These are phyloP conservation scores for Stegostoma tigrinum DNA, from an alignment of 2,113 vertebrate species.

Conservation along the genomic window DNA sequence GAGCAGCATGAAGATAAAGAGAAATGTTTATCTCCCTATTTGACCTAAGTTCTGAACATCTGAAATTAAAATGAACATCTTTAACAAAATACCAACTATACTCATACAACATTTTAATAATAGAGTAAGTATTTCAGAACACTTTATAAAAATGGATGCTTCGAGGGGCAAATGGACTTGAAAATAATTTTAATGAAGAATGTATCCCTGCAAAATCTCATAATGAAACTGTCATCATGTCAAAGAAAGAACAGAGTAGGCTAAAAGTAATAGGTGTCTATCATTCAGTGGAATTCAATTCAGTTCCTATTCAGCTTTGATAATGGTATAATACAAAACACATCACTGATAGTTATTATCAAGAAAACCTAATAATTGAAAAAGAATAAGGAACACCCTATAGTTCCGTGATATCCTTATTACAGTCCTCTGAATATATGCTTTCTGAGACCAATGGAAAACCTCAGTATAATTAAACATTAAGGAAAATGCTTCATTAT, in stretches of 20 bases:
- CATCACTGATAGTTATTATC: not conserved
- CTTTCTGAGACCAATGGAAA: not conserved
- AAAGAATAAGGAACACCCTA: not conserved
- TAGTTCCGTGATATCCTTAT: not conserved
- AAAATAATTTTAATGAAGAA: not conserved
- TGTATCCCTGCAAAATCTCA: not conserved
- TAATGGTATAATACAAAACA: not conserved
- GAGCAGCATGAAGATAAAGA: not conserved
- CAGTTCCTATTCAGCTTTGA: not conserved
- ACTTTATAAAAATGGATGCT: not conserved
- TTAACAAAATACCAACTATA: not conserved
- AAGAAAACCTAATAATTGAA: slow-evolving; percentile 4
- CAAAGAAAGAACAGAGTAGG: not conserved
- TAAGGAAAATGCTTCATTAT: not conserved
- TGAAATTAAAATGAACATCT: slow-evolving; percentile 23
- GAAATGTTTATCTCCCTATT: not conserved
- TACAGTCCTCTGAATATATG: not conserved
- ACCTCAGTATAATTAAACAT: not conserved
- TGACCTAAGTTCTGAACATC: not conserved
- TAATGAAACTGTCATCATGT: slow-evolving; percentile 16
- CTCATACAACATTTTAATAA: slow-evolving; percentile 16
- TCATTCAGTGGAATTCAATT: slow-evolving; percentile 13
- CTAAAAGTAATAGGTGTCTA: not conserved
- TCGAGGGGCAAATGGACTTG: not conserved
- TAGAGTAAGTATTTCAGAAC: not conserved